Evolutionary conservation across 2,888 invertebrate species (phyloP), one percentile per base, ranked within the genome.

Genomic region (Lepidochitona cinerea): DNA sequence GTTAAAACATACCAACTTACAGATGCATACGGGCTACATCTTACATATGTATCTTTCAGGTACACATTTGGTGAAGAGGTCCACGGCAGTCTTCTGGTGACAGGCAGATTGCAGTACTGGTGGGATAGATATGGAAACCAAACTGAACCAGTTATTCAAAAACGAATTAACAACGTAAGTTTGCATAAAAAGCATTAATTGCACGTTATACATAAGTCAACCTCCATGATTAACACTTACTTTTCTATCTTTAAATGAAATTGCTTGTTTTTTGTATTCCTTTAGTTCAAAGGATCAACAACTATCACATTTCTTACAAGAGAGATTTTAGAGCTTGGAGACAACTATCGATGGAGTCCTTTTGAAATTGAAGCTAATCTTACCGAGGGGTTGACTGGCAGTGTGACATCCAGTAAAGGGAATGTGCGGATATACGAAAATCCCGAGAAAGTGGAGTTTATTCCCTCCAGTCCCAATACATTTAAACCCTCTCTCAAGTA

Each of bases 401-500:
- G 96, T 69, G 93, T 95, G 82, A 95, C 97, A 88, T 96, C 96
- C 88, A 94, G 94, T 23, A 93, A 95, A 0, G 92, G 94, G 1
- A 92, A 95, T 76, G 92, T 96, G 49, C 93, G 94, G 71, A 91
- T 98, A 7, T 96, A 96, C 90, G 94, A 94, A 72, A 93, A 95
- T 86, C 94, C 94, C 79, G 95, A 95, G 84, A 93, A 94, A 81
- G 93, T 96, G 91, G 93, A 94, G 75, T 92, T 96, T 70, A 93
- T 96, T 26, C 94, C 95, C 83, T 94, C 95, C 23, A 85, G 84
- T 32, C 95, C 97, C 0, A 95, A 95, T 82, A 94, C 95, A 79
- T 98, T 97, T 91, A 96, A 97, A 89, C 97, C 97, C 0, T 95
- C 95, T 32, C 92, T 97, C 68, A 95, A 95, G 79, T 96, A 95